These are phyloP conservation scores for Casuarius casuarius DNA, from an alignment of 2,113 vertebrate genomes.

Conservation along the genomic window DNA sequence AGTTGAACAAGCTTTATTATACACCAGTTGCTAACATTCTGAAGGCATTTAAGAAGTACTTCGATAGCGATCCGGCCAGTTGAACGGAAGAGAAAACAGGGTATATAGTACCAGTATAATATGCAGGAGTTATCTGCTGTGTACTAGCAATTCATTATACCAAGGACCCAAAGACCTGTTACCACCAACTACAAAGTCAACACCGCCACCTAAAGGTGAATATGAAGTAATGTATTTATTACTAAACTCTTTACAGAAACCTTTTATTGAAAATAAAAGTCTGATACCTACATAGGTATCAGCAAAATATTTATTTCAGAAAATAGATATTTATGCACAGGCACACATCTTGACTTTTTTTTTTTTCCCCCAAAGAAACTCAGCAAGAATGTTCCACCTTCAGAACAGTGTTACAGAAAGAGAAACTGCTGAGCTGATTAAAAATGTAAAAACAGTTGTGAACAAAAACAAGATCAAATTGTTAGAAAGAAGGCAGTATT, in stretches of 20 bases:
- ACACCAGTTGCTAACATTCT: not conserved
- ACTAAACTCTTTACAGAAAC: not conserved
- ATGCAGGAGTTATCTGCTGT: not conserved
- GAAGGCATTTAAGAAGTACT: not conserved
- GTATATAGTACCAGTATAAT: not conserved
- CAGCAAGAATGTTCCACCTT: accelerated
- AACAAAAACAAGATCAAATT: not conserved
- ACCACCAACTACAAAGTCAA: constrained; percentile 62
- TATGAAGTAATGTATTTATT: not conserved
- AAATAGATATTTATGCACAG: accelerated
- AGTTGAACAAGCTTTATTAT: not conserved
- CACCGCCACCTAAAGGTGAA: constrained; percentile 78
- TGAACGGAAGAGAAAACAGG: not conserved
- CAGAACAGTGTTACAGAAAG: not conserved
- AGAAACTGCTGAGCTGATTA: not conserved
- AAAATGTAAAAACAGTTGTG: not conserved
- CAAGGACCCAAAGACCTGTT: not conserved
- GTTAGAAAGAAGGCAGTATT: not conserved
- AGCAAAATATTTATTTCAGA: not conserved
- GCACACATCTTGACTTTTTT: not conserved
- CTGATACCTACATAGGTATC: not conserved
- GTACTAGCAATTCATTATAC: not conserved
- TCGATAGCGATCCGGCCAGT: not conserved
- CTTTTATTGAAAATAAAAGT: not conserved
- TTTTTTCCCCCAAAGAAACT: not conserved